Evolutionary conservation across 2,113 vertebrate species (phyloP), one percentile per base, ranked within the genome.

Genomic region (Rhea americana): DNA sequence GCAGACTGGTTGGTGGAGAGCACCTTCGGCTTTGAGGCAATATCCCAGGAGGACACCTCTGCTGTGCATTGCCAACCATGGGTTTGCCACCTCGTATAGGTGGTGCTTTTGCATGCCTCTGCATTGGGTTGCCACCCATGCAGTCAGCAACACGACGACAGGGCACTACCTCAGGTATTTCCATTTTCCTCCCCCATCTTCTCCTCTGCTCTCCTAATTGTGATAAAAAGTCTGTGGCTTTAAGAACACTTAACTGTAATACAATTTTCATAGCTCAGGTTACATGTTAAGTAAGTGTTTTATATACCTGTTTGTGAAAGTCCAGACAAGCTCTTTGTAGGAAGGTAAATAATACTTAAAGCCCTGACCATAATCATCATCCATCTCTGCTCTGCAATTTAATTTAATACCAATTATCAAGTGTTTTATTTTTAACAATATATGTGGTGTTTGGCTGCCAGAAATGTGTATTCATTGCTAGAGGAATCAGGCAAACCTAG

Each of bases 221-320:
- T 82, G 86, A 95, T 85, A 84, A 91, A 95, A 93, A 94, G 56
- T 75, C 87, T 41, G 72, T 88, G 75, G 76, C 92, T 92, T 95
- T 96, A 88, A 97, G 87, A 94, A 93, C 68, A 80, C 85, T 96
- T 92, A 94, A 87, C 86, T 86, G 73, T 59, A 90, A 91, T 78
- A 80, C 68, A 94, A 90, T 96, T 96, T 97, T 97, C 94, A 62
- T 84, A 89, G 93, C 92, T 98, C 94, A 62, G 51, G 76, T 97
- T 96, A 94, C 95, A 50, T 67, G 65, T 48, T 88, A 89, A 95
- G 66, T 90, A 93, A 95, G 81, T 88, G 66, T 92, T 87, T 97
- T 96, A 91, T 70, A 48, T 68, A 76, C 75, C 61, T 66, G 90
- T 94, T 95, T 74, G 58, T 94, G 77, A 88, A 97, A 93, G 82